Evolutionary conservation across 2,888 invertebrate species (phyloP), one percentile per base, ranked within the genome.

Genomic region (Salpingus planirostris): DNA sequence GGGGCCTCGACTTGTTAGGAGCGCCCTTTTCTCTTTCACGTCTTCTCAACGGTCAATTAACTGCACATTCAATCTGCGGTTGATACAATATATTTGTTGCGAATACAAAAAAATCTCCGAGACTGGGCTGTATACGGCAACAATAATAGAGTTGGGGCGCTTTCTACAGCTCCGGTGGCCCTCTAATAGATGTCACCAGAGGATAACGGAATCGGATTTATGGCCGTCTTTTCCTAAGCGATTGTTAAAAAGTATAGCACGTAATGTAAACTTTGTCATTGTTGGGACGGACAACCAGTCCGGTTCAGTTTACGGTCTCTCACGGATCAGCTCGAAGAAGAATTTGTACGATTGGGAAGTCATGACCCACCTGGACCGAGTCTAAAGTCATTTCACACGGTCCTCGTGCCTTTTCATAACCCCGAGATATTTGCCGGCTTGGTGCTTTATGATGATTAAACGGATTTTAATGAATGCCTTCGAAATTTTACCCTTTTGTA

Each of bases 21-120:
- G 38, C 34, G 31, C 40, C 36, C 40, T 36, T 33, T 35, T 33
- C 38, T 28, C 32, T 34, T 38, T 33, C 40, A n/a, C n/a, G n/a
- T n/a, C 42, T 49, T 50, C 50, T 53, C 48, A 55, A 56, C 55
- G 56, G 55, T 50, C 58, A 58, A 58, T 58, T 58, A 58, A 58
- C 48, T 50, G 43, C 48, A 52, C 48, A 58, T 58, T 58, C 58
- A 56, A 50, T 43, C 49, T 54, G 54, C 37, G 54, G 52, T 50
- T 50, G 46, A 40, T 49, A 54, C 55, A 54, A 54, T 52, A 47
- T 51, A 54, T 52, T 52, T 54, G 52, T 53, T 49, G 38, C 40
- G 39, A 46, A 47, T 42, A 42, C 38, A 42, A 33, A 34, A 41
- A 29, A 27, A 32, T 35, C n/a, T n/a, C 14, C 14, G 11, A 13